Percentiles rank a stretch among this genome's conserved stretches.
phyloP scores from a whole-genome alignment of 2,888 invertebrate species.

The Tenthredo amoena region DNA sequence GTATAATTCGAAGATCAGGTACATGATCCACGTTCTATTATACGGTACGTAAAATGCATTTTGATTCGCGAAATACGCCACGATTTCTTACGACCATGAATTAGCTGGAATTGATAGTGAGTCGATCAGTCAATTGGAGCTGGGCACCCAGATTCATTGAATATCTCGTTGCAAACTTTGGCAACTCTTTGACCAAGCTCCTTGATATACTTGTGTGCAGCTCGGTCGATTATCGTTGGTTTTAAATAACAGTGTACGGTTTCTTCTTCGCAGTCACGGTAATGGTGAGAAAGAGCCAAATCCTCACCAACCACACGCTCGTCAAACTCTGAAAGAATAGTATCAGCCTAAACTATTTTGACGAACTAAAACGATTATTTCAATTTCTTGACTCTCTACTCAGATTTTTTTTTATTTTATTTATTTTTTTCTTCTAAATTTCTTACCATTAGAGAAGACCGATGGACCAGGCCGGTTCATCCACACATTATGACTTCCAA shows the following conservation, averaged over 20 bases:
- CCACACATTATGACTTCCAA: constrained; percentile 71
- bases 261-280: constrained; percentile 61
- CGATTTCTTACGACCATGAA: background rate
- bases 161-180: constrained; percentile 49
- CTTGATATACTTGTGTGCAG: constrained; percentile 57
- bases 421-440: background rate
- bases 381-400: background rate
- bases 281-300: constrained; percentile 61
- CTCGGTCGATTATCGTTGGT: constrained; percentile 56
- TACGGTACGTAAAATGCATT: background rate
- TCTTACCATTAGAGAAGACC: constrained; percentile 27
- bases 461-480: constrained; percentile 58
- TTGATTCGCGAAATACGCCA: background rate
- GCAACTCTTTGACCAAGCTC: constrained; percentile 56
- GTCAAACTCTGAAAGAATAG: constrained; percentile 55
- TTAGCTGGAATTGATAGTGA: background rate
- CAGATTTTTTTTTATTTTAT: background rate
- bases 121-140: constrained; percentile 14
- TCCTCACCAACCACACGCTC: constrained; percentile 59
- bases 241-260: constrained; percentile 60
- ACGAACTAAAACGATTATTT: background rate
- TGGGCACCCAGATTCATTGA: constrained; percentile 35
- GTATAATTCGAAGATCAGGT: background rate
- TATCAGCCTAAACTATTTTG: background rate
- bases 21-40: background rate